These are phyloP conservation scores for Drosophila ercepeae DNA, from an alignment of 1,140 invertebrate genomes.

Conservation along the genomic window DNA sequence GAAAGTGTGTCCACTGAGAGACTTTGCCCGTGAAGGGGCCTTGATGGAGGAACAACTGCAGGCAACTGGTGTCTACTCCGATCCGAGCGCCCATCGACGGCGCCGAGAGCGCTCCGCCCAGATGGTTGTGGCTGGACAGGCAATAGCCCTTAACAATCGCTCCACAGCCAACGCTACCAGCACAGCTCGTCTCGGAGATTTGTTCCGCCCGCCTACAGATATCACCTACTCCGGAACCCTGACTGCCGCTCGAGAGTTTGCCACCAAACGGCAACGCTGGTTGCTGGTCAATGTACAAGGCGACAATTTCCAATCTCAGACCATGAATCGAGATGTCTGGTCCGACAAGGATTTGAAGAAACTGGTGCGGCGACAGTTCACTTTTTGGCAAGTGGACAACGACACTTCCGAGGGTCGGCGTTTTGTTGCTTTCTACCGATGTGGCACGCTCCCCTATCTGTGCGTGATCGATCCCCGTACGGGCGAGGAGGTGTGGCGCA, in stretches of 20 bases:
- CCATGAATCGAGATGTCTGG: constrained; percentile 92
- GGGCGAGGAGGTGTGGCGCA: constrained; percentile 86
- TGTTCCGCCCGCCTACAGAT: constrained; percentile 91
- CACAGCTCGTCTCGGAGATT: constrained; percentile 87
- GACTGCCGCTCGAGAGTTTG: constrained; percentile 87
- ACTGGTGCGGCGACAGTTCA: constrained; percentile 89
- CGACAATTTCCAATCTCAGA: constrained; percentile 90
- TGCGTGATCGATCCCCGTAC: constrained; percentile 91
- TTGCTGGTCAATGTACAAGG: constrained; percentile 92
- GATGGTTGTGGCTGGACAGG: constrained; percentile 65
- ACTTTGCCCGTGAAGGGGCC: constrained; percentile 77
- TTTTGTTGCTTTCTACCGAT: constrained; percentile 89
- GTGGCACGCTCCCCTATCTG: constrained; percentile 88
- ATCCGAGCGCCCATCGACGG: constrained; percentile 51
- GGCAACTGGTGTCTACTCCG: constrained; percentile 62
- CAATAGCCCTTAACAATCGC: constrained; percentile 43
- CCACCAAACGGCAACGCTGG: constrained; percentile 88
- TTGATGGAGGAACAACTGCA: constrained; percentile 79
- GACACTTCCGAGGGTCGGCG: constrained; percentile 88
- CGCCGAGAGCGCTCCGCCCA: constrained; percentile 64
- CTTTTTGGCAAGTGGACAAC: constrained; percentile 92
- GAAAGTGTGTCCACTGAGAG: constrained; percentile 76
- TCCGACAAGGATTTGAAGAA: constrained; percentile 87
- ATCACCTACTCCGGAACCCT: constrained; percentile 89
- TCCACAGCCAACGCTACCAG: constrained; percentile 29